Evolutionary conservation across 2,797 vertebrate genomes (phyloP), one percentile per base, ranked within the genome.

Genomic region (Thunnus albacares): DNA sequence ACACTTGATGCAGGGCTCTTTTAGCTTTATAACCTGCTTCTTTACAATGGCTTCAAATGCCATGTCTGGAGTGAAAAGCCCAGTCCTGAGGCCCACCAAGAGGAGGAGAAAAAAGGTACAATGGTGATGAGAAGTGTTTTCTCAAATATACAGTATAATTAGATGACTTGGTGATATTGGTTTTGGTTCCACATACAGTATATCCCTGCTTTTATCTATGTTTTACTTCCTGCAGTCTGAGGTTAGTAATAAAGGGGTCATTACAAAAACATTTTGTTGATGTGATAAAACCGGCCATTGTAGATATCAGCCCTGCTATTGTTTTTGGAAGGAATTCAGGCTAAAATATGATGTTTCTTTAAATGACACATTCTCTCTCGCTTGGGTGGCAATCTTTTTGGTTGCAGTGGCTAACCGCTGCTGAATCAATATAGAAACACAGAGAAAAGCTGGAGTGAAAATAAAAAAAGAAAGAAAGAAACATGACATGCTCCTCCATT

Each of bases 31-130:
- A 4, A 99, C 89, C 92, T 98, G 98, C 87, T 99, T 99, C 94
- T 99, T 99, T 83, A 99, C 98, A 41, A 99, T 99, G 15, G 98
- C 97, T 93, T 99, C 98, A 77, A 99, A 99, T 0, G 98, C 98
- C 97, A 98, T 98, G 88, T 99, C 98, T 35, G 98, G 98, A 58
- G 98, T 99, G 87, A 99, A 99, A 82, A 99, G 92, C 45, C 95
- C 96, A 26, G 96, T 96, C 90, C 96, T 96, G 80, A 35, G 76
- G 33, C 4, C 20, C 78, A 71, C 6, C 26, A 75, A 62, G 38
- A 83, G 52, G 15, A 61, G 11, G n/a, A 73, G 22, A 49, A 69
- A 28, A 43, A 28, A 24, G 3, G n/a, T 18, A 12, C 38, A 56
- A n/a, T 9, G 9, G 11, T 18, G 53, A 45, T 49, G 30, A 63